phyloP scores from a whole-genome alignment of 2,113 vertebrate genomes.

The Pithys albifrons region DNA sequence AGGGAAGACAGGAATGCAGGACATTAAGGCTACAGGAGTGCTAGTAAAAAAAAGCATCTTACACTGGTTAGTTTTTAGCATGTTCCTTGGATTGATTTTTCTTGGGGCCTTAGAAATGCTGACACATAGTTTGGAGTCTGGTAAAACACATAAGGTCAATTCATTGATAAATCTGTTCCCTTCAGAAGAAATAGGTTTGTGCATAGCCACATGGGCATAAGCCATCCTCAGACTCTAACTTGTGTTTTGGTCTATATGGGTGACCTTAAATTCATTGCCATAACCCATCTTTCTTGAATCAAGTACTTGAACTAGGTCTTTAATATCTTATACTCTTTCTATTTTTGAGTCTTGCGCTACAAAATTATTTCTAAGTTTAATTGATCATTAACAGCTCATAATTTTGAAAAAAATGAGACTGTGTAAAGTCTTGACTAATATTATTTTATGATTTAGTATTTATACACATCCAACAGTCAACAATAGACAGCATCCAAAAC shows the following conservation, averaged over 20 bases:
- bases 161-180: background rate
- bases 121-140: background rate
- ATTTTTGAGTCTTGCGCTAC: background rate
- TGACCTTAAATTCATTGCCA: background rate
- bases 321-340: background rate
- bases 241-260: fast-evolving
- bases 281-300: background rate
- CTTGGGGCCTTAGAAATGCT: background rate
- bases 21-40: background rate
- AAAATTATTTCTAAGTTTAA: background rate
- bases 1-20: background rate
- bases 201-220: background rate
- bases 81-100: background rate
- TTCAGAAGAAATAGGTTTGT: background rate
- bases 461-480: background rate
- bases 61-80: background rate
- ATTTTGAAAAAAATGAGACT: background rate
- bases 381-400: background rate
- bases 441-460: background rate
- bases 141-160: background rate
- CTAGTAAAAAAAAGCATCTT: background rate
- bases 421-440: background rate
- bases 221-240: background rate
- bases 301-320: background rate
- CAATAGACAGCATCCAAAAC: background rate